phyloP scores from a whole-genome alignment of 2,797 vertebrate species.

The Neosilurus hyrtlii region DNA sequence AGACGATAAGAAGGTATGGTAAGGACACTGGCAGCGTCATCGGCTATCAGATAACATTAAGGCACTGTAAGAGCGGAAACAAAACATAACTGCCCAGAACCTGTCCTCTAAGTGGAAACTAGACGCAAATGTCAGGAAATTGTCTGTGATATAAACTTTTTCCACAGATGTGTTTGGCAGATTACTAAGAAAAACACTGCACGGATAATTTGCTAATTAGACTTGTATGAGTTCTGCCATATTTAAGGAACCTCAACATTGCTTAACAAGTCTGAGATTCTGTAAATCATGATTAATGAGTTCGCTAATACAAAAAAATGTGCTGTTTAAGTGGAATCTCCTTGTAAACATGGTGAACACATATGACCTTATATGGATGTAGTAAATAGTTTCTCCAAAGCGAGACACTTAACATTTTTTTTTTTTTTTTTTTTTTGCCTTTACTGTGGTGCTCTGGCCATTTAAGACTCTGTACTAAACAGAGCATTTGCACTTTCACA shows the following conservation, averaged over 20 bases:
- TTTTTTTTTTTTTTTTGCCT: conserved; percentile 27
- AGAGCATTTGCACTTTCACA: conserved; percentile 67
- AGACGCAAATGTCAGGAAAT: background rate
- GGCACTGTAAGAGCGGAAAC: background rate
- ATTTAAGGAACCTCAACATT: background rate
- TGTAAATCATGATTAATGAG: background rate
- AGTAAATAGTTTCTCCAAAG: conserved; percentile 27
- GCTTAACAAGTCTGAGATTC: background rate
- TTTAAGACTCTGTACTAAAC: conserved; percentile 46
- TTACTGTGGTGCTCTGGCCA: conserved; percentile 56
- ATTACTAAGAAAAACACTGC: no score
- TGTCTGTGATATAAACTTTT: background rate
- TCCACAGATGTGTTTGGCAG: background rate
- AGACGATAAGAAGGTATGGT: background rate
- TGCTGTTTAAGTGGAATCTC: conserved; percentile 7
- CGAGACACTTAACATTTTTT: conserved; percentile 30
- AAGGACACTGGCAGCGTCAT: background rate
- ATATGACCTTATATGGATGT: conserved; percentile 14
- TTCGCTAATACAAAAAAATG: background rate
- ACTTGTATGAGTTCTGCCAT: background rate
- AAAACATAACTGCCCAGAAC: background rate
- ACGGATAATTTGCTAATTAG: background rate
- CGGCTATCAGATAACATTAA: background rate
- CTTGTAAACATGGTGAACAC: conserved; percentile 23
- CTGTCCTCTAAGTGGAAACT: background rate